Conservation (phyloP, 1,140 invertebrate species). For the Bombus turneri region DNA sequence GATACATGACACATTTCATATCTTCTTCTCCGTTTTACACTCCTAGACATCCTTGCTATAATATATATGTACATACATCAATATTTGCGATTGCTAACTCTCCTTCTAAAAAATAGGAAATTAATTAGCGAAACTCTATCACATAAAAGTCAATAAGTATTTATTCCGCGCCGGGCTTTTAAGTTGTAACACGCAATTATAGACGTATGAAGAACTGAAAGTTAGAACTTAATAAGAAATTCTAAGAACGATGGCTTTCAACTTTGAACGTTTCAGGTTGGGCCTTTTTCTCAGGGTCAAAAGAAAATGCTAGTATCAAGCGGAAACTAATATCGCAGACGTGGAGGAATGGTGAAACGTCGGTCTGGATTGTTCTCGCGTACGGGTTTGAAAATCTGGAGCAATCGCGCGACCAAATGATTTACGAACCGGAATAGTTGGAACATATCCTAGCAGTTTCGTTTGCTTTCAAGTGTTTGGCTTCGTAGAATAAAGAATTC, state of each 20-base stretch:
- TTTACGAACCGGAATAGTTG: conserved; percentile 54
- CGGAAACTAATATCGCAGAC: conserved; percentile 3
- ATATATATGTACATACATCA: not conserved
- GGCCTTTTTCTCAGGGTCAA: not conserved
- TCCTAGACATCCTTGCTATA: too few relatives aligned
- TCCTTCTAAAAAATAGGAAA: not conserved
- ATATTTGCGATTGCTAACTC: not conserved
- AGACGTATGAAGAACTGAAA: not conserved
- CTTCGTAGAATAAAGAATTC: conserved; percentile 46
- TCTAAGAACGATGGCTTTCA: conserved; percentile 3
- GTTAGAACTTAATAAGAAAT: not conserved
- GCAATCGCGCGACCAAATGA: conserved; percentile 31
- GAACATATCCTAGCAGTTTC: conserved; percentile 10
- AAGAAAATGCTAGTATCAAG: not conserved
- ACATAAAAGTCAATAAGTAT: not conserved
- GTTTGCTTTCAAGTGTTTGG: not conserved
- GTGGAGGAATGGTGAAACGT: conserved; percentile 1
- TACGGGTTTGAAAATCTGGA: conserved; percentile 54
- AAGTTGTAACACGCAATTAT: not conserved
- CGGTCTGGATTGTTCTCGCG: conserved; percentile 1
- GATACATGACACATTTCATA: not conserved
- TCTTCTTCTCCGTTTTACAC: not conserved
- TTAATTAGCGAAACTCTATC: not conserved
- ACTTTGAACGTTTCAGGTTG: not conserved
- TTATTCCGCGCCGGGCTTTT: not conserved